These are phyloP conservation scores for Drosophila recens DNA, from an alignment of 2,888 invertebrate genomes.

Conservation along the genomic window DNA sequence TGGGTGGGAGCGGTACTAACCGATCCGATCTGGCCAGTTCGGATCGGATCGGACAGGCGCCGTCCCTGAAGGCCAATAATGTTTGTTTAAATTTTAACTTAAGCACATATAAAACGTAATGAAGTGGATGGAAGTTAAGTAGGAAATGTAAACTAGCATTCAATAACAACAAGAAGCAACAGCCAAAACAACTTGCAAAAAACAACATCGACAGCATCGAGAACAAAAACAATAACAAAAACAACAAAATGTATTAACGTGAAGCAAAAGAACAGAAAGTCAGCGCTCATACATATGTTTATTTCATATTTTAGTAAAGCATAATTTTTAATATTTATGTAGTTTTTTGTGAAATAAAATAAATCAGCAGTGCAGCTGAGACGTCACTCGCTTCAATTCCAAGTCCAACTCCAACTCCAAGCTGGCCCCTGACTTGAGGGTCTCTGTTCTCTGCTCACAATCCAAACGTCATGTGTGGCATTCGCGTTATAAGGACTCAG, in stretches of 20 bases:
- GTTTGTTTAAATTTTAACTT: slow-evolving; percentile 73
- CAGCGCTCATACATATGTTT: slow-evolving; percentile 62
- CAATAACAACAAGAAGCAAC: slow-evolving; percentile 47
- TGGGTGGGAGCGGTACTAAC: slow-evolving; percentile 11
- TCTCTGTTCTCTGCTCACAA: slow-evolving; percentile 24
- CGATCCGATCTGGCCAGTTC: background rate
- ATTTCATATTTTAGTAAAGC: slow-evolving; percentile 72
- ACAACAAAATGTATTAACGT: slow-evolving; percentile 3
- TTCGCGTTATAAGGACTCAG: slow-evolving; percentile 51
- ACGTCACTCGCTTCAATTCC: slow-evolving; percentile 53
- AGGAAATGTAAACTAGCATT: slow-evolving; percentile 76
- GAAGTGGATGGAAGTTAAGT: slow-evolving; percentile 68
- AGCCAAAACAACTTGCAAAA: slow-evolving; percentile 47
- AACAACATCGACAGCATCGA: slow-evolving; percentile 9
- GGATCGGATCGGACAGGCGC: slow-evolving; percentile 41
- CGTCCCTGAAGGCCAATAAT: slow-evolving; percentile 70
- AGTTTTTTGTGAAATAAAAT: slow-evolving; percentile 74
- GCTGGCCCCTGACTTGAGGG: slow-evolving; percentile 3
- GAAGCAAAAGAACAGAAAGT: slow-evolving; percentile 15
- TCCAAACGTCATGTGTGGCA: slow-evolving; percentile 77
- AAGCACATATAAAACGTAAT: slow-evolving; percentile 74
- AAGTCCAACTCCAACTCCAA: slow-evolving; percentile 4
- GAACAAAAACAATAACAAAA: background rate
- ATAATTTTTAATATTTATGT: slow-evolving; percentile 78
- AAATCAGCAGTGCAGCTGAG: slow-evolving; percentile 71